Base-by-base conservation (phyloP, 2,888 invertebrate genomes). In the Synanthedon andrenaeformis region DNA sequence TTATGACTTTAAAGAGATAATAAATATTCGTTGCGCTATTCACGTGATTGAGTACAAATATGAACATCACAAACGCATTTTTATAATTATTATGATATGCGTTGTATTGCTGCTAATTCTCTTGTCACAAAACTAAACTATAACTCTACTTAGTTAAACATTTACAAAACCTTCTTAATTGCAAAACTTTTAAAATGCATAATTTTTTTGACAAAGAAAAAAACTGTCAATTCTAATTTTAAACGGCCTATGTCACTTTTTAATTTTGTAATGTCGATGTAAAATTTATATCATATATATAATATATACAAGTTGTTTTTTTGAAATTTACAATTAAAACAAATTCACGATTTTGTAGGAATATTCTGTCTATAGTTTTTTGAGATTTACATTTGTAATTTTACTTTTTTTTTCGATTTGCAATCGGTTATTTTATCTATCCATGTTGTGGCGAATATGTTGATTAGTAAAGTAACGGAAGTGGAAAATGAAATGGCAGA, bases 401-500 rank as follows among this genome's bases (percentile, higher is more conserved):
- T 23, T 5, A 4, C 23, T 23, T 23, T 4, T 17, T 17, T 58
- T 3, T 19, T 19, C 55, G 62, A 65, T 28, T 28, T 66, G 53
- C 57, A 57, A 56, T 19, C 19, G 19, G 55, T 61, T 65, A 62
- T 60, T 54, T 54, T 57, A 78, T 76, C 68, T 57, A 78, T 76
- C 68, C 67, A 67, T 69, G 79, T 72, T 62, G 63, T 57, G 63
- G 57, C 58, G 54, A 62, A 57, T 52, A 85, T 85, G 85, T 70
- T 81, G 59, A 82, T 84, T 58, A 76, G 73, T 63, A 69, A 69
- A 52, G 63, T 78, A 54, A 56, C 69, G 12, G 77, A 78, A 4
- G 76, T 69, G 45, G 66, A 64, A 23, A 67, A 59, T 51, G 62
- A 64, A 23, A 61, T 60, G 57, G 14, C 45, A 3, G 45, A 13